Evolutionary conservation across 2,888 invertebrate species (phyloP).

Genomic region (Clunio marinus): DNA sequence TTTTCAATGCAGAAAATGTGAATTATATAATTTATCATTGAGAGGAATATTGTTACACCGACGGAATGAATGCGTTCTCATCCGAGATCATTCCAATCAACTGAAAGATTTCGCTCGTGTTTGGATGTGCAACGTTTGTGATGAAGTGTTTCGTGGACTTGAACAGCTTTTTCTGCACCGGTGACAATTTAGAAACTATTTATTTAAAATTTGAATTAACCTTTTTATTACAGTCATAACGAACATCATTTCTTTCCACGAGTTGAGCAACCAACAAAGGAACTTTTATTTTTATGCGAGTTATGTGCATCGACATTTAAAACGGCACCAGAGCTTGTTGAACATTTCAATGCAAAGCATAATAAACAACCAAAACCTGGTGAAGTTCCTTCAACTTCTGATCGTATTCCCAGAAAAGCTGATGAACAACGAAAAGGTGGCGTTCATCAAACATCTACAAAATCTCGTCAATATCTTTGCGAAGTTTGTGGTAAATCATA

Average conservation of each 20-base stretch:
- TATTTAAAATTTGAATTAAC: neutral
- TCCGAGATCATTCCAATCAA: neutral
- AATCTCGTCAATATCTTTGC: constrained; percentile 54
- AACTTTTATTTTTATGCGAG: constrained; percentile 47
- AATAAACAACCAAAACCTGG: constrained; percentile 52
- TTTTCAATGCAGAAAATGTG: constrained; percentile 47
- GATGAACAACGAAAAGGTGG: neutral
- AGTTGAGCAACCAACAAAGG: constrained; percentile 42
- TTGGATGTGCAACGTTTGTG: constrained; percentile 49
- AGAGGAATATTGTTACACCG: constrained; percentile 29
- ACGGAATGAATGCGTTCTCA: constrained; percentile 2
- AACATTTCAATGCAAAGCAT: constrained; percentile 58
- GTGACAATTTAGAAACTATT: neutral
- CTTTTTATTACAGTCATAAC: constrained; percentile 45
- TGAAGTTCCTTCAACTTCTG: neutral
- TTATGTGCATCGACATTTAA: constrained; percentile 47
- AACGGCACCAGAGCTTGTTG: constrained; percentile 47
- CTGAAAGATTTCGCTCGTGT: neutral
- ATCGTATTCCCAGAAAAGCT: neutral
- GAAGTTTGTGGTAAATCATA: constrained; percentile 61
- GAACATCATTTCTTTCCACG: constrained; percentile 50
- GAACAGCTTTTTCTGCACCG: constrained; percentile 50
- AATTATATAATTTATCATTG: neutral
- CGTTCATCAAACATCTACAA: constrained; percentile 41
- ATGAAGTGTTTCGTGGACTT: constrained; percentile 46